Percentiles rank a stretch among this genome's conserved stretches.
Evolutionary conservation across 2,888 invertebrate species (phyloP).

Genomic region (Heliconius ethilla): DNA sequence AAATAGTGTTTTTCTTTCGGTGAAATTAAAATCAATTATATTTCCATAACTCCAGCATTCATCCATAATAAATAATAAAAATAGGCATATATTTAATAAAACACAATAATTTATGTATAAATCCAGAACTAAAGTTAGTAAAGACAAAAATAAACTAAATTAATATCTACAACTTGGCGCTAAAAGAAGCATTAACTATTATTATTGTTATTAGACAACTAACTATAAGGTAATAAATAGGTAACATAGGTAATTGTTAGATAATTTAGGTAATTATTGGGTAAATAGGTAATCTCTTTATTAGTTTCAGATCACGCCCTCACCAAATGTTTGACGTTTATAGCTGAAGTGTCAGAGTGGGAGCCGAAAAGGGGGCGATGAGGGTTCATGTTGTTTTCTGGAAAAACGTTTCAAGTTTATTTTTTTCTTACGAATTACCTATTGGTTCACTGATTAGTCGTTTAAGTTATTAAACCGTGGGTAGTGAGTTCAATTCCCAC

Average conservation of each 20-base stretch:
- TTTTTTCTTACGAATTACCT: background rate
- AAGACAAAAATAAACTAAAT: background rate
- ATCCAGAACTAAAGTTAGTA: background rate
- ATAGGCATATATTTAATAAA: no score
- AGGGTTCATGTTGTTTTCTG: conserved; percentile 62
- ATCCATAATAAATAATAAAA: no score
- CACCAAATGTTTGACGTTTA: conserved; percentile 82
- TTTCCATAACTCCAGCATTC: no score
- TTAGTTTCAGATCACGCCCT: conserved; percentile 42
- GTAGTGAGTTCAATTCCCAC: background rate
- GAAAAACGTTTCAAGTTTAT: conserved; percentile 25
- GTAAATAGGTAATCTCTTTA: conserved; percentile 1
- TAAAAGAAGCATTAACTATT: background rate
- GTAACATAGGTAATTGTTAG: background rate
- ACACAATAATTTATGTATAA: no score
- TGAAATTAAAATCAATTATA: no score
- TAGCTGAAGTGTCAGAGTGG: conserved; percentile 85
- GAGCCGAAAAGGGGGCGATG: conserved; percentile 76
- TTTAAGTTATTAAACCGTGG: no score
- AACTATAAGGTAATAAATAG: background rate
- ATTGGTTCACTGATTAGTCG: background rate
- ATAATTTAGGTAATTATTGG: conserved; percentile 1
- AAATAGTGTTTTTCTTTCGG: no score
- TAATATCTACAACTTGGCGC: background rate
- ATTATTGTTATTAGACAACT: background rate